Evolutionary conservation across 2,888 invertebrate genomes (phyloP), one percentile per base, ranked within the genome.

Genomic region (Zelleria hepariella): DNA sequence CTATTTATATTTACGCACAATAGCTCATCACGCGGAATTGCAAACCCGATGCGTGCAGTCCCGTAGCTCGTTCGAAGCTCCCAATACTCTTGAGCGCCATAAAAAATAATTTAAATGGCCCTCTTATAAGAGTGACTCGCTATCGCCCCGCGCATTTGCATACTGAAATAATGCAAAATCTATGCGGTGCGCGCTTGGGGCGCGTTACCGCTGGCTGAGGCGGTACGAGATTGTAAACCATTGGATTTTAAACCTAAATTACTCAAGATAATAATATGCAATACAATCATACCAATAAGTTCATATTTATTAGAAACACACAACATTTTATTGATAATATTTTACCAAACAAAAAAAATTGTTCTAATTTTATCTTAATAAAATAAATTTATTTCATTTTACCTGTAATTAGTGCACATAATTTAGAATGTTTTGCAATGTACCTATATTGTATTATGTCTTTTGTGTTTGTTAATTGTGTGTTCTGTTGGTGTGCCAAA

Each of bases 31-130:
- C 65, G 64, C 69, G 75, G 75, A 42, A 42, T 42, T 42, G 80
- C 79, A 78, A 80, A 78, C 73, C 73, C 74, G 72, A 69, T 70
- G 72, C 68, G 65, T 67, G 69, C 64, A 66, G 71, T 73, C 73
- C 72, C 72, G 68, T 64, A 67, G 68, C 69, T 73, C 72, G 74
- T 67, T 69, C 72, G 77, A 73, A 77, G 77, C 77, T 78, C 84
- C 82, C 88, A 87, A 89, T 89, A 86, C 89, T 77, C 89, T 72
- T 69, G 86, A 84, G 89, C 82, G 81, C 80, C 84, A 88, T 89
- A 89, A 89, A 89, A 89, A 89, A 89, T 89, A 89, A 89, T 89
- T 89, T 86, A 88, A 89, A 89, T 89, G 85, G 89, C 86, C 32
- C 32, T 86, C 86, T 83, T 84, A 83, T 82, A 82, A 58, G 54